These are phyloP conservation scores for Drosophila mulleri DNA, from an alignment of 2,888 invertebrate genomes.

Conservation along the genomic window DNA sequence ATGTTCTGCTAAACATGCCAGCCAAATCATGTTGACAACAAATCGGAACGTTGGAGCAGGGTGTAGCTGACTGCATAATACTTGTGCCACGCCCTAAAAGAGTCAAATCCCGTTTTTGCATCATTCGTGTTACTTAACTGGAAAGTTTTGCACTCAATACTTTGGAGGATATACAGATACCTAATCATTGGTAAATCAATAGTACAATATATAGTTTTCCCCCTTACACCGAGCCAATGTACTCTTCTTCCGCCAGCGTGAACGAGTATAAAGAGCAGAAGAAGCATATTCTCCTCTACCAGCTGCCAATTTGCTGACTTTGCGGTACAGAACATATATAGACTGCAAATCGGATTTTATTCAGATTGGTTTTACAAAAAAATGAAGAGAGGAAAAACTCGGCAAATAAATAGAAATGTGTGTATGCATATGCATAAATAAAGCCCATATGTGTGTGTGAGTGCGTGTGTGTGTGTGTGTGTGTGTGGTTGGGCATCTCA, in stretches of 20 bases:
- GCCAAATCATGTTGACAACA: slow-evolving; percentile 45
- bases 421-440: slow-evolving; percentile 65
- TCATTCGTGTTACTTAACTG: not conserved
- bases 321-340: slow-evolving; percentile 28
- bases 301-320: slow-evolving; percentile 70
- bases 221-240: not conserved
- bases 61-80: not conserved
- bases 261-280: not conserved
- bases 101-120: no score
- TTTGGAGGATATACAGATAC: not conserved
- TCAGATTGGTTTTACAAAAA: slow-evolving; percentile 60
- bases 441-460: slow-evolving; percentile 30
- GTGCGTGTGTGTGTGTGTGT: slow-evolving; percentile 29
- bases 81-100: not conserved
- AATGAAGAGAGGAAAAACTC: not conserved
- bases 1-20: slow-evolving; percentile 72
- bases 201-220: no score
- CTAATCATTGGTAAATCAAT: no score
- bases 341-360: slow-evolving; percentile 70
- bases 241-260: not conserved
- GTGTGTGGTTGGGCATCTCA: slow-evolving; percentile 48
- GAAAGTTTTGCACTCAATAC: not conserved
- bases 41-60: not conserved
- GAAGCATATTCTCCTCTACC: not conserved
- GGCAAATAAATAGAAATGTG: slow-evolving; percentile 43